phyloP scores from a whole-genome alignment of 2,113 vertebrate genomes.

The Pelusios castaneus region DNA sequence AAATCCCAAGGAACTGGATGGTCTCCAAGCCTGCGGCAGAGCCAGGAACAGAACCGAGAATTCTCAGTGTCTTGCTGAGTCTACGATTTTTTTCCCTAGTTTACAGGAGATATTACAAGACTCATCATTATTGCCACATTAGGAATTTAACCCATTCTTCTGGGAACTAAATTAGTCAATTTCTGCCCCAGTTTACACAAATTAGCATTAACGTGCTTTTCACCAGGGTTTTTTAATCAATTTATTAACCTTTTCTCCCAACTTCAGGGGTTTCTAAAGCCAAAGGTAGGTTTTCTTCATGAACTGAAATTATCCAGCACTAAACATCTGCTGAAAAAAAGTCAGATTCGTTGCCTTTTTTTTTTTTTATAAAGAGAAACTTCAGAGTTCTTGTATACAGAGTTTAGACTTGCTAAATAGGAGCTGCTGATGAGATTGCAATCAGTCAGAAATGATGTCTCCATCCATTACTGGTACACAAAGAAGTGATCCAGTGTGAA shows the following conservation, averaged over 20 bases:
- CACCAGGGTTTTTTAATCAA: not conserved
- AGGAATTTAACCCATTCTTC: not conserved
- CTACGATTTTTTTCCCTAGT: not conserved
- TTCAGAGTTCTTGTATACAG: not conserved
- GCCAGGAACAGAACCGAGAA: not conserved
- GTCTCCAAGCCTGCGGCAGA: rapidly evolving
- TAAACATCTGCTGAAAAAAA: not conserved
- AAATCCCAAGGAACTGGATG: not conserved
- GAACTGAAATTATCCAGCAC: not conserved
- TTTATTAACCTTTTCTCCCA: not conserved
- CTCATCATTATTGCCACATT: not conserved
- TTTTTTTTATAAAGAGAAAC: too few relatives aligned
- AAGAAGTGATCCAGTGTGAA: not conserved
- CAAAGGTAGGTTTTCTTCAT: not conserved
- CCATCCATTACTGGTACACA: not conserved
- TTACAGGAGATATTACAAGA: not conserved
- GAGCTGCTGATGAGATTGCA: too few relatives aligned
- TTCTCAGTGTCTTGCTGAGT: not conserved
- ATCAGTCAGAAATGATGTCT: not conserved
- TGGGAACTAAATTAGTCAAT: not conserved
- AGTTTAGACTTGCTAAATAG: not conserved
- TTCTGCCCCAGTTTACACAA: not conserved
- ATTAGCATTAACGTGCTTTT: not conserved
- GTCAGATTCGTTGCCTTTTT: too few relatives aligned
- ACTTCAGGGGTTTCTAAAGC: not conserved